Evolutionary conservation across 2,888 invertebrate species (phyloP), one percentile per base, ranked within the genome.

Genomic region (Caenorhabditis wallacei): DNA sequence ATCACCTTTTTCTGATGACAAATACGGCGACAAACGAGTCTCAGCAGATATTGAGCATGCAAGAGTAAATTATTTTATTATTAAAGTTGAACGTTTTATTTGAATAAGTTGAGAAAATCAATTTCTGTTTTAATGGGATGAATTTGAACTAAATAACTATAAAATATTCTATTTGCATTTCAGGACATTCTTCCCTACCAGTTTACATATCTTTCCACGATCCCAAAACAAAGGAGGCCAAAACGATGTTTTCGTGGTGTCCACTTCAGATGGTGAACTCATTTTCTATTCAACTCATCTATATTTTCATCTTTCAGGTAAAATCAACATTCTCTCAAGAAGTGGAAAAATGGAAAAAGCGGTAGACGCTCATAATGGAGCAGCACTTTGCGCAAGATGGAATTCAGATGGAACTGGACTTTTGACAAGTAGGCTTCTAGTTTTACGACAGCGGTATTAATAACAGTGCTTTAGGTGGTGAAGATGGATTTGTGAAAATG

Each of bases 401-500:
- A 97, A 96, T 92, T 95, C 95, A 70, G 98, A 98, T 93, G 98
- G 97, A 2, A 95, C 96, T 35, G 96, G 97, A n/a, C 94, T 99
- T 57, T 93, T 97, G 16, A 97, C 96, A 91, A 95, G 96, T 95
- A 43, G 35, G 85, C 70, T 64, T 1, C 18, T 20, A 16, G 5
- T 10, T 59, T 74, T 48, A 5, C 30, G 30, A 8, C 8, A 3
- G 3, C 30, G n/a, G n/a, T n/a, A n/a, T n/a, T n/a, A n/a, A n/a
- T n/a, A n/a, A 30, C 8, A 30, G 30, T 30, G 8, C 8, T 30
- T 30, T 30, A 90, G 97, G 95, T 84, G 98, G 98, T 0, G 98
- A 99, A 94, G 99, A 99, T 93, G 99, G 98, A 1, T 94, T 95
- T 75, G 95, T 98, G 1, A 98, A 98, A 93, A 95, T 98, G 80